Evolutionary conservation across 2,797 vertebrate genomes (phyloP).

Genomic region (Leucoraja ocellata): DNA sequence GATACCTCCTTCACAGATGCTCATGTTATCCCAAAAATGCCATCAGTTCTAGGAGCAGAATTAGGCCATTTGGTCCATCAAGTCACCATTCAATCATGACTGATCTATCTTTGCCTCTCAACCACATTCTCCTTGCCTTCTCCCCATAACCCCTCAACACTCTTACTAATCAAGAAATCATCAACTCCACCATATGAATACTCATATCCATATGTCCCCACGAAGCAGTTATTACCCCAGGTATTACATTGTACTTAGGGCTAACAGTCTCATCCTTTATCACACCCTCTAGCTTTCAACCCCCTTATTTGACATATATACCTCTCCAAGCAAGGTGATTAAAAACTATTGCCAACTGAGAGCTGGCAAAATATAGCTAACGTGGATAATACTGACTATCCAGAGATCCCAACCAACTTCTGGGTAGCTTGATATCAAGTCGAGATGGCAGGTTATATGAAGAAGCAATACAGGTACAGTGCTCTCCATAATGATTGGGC

Average conservation of each 20-base stretch:
- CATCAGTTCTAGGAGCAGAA: too few species aligned
- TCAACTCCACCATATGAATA: too few species aligned
- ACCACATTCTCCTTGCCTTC: too few species aligned
- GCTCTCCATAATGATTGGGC: too few species aligned
- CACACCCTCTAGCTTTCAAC: not conserved
- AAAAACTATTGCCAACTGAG: not conserved
- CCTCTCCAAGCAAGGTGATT: not conserved
- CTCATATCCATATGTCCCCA: not conserved
- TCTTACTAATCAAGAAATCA: too few species aligned
- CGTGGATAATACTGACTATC: not conserved
- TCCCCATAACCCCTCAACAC: too few species aligned
- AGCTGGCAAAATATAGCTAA: not conserved
- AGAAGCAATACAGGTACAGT: not conserved
- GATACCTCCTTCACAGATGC: too few species aligned
- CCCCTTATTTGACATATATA: not conserved
- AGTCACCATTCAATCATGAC: too few species aligned
- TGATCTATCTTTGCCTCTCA: too few species aligned
- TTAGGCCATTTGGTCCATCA: too few species aligned
- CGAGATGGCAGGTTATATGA: conserved; percentile 38
- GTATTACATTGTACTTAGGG: not conserved
- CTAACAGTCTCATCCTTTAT: not conserved
- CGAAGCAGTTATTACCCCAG: not conserved
- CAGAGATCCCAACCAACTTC: not conserved
- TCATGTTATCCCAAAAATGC: not conserved
- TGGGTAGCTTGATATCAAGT: conserved; percentile 11